Conservation (phyloP, 2,797 vertebrate genomes). For the Alcedo quadribrachys region DNA sequence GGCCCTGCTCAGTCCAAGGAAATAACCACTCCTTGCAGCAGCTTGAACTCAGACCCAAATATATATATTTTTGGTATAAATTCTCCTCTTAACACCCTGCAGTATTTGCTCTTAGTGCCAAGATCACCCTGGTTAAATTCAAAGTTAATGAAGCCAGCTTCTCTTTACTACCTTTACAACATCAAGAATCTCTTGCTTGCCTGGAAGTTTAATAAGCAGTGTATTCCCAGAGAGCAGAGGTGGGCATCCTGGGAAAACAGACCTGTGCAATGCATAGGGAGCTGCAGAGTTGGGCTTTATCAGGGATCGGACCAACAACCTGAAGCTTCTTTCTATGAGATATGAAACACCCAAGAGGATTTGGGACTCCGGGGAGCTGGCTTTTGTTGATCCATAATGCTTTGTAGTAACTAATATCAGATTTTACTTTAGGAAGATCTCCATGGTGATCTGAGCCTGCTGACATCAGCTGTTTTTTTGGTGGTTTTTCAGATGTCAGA, state of each 20-base stretch:
- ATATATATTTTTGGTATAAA: neutral
- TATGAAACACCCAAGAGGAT: neutral
- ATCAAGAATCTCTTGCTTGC: neutral
- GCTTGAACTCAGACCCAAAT: neutral
- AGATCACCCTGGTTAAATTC: neutral
- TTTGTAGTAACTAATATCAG: conserved; percentile 18
- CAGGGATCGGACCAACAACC: neutral
- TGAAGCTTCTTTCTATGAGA: neutral
- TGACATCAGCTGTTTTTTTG: conserved; percentile 12
- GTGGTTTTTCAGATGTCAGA: neutral
- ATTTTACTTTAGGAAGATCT: conserved; percentile 47
- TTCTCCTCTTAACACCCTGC: neutral
- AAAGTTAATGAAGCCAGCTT: neutral
- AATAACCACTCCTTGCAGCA: neutral
- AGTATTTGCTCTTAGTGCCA: neutral
- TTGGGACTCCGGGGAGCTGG: neutral
- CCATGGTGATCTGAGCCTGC: conserved; percentile 61
- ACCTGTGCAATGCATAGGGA: neutral
- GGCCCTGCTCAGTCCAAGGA: neutral
- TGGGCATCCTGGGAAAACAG: neutral
- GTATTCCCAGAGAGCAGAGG: neutral
- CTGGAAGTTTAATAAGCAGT: neutral
- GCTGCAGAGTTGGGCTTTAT: neutral
- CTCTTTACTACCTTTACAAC: neutral
- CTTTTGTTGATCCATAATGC: neutral